phyloP scores from a whole-genome alignment of 2,797 vertebrate species.

The Pitangus sulphuratus region DNA sequence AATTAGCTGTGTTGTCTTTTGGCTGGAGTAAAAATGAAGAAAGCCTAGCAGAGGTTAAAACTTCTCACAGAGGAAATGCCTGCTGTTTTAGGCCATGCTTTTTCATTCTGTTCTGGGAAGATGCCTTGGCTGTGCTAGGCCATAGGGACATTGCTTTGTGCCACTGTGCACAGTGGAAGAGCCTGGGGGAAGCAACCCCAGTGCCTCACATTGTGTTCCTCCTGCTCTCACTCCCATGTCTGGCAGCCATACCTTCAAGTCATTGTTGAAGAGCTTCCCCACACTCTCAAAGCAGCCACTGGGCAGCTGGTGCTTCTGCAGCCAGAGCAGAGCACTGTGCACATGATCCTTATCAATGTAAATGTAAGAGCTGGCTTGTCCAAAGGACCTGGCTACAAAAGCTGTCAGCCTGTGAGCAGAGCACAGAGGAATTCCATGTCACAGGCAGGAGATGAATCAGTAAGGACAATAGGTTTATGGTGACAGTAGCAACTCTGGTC shows the following conservation, averaged over 20 bases:
- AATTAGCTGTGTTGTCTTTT: background rate
- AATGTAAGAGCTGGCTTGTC: constrained; percentile 77
- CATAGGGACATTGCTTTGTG: background rate
- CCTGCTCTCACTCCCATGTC: too few species aligned
- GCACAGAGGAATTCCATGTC: background rate
- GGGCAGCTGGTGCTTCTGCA: constrained; percentile 67
- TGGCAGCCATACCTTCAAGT: constrained; percentile 76
- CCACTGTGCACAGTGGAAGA: background rate
- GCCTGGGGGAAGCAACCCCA: background rate
- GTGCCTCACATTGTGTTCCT: background rate
- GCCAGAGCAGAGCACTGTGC: constrained; percentile 71
- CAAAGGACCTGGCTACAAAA: constrained; percentile 86
- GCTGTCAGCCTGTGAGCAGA: constrained; percentile 80
- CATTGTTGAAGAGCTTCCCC: constrained; percentile 83
- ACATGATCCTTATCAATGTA: constrained; percentile 75
- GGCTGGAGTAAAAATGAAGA: background rate
- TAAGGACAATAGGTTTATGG: background rate
- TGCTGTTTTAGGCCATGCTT: background rate
- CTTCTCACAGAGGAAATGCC: background rate
- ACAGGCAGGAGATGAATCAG: background rate
- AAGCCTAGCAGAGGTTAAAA: background rate
- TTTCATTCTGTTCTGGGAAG: background rate
- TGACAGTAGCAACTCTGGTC: background rate
- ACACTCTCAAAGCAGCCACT: constrained; percentile 82
- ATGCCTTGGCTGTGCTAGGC: background rate